Evolutionary conservation across 2,888 invertebrate genomes (phyloP).

Genomic region (Lasioglossum leucozonium): DNA sequence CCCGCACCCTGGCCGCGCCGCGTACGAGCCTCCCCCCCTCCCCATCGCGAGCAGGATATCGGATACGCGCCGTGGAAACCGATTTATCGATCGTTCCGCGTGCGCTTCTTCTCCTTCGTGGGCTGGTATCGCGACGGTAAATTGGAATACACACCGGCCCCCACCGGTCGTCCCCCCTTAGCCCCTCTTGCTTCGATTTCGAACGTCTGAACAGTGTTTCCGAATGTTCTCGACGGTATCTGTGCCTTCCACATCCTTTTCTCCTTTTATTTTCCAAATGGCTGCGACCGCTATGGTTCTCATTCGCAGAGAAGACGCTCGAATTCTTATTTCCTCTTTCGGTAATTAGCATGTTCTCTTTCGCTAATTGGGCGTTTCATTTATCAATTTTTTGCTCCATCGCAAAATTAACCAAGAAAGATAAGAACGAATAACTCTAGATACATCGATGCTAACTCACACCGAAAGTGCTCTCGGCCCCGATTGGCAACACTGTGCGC

Average conservation of each 20-base stretch:
- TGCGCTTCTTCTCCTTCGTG: constrained; percentile 54
- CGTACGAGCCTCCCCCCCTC: constrained; percentile 57
- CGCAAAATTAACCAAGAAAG: too few relatives aligned
- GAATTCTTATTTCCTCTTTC: neutral
- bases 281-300: neutral
- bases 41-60: constrained; percentile 56
- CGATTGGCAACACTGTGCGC: neutral
- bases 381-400: too few relatives aligned
- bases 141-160: constrained; percentile 59
- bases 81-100: constrained; percentile 67
- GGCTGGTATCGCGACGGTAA: constrained; percentile 52
- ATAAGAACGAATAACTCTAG: too few relatives aligned
- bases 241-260: neutral
- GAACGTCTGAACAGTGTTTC: constrained; percentile 12
- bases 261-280: neutral
- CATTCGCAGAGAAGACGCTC: neutral
- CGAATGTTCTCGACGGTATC: constrained; percentile 13
- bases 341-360: neutral
- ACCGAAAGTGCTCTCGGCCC: too few relatives aligned
- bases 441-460: too few relatives aligned
- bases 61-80: constrained; percentile 68
- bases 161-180: neutral
- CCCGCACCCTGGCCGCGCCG: constrained; percentile 71
- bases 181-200: neutral
- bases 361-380: neutral